Conservation (phyloP, 2,888 invertebrate genomes). For the Halocaridina rubra region DNA sequence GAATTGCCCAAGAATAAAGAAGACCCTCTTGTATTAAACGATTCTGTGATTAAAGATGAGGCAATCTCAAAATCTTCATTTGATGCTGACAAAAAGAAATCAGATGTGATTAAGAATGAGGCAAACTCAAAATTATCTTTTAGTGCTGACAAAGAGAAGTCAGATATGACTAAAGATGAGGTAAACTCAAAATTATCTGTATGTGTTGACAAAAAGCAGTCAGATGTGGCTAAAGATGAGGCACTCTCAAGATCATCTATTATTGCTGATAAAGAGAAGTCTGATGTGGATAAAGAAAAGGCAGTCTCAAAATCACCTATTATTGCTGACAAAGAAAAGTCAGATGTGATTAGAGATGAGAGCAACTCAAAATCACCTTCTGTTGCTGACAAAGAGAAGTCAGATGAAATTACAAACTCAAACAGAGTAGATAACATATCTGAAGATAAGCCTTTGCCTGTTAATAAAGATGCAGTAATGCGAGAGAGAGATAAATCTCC, state of each 20-base stretch:
- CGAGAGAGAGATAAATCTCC: conserved; percentile 7
- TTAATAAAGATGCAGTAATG: conserved; percentile 9
- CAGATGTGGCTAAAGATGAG: not conserved
- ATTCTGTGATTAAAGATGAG: no score
- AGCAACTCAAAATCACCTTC: not conserved
- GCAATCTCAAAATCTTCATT: no score
- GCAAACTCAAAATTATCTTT: not conserved
- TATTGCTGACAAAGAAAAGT: not conserved
- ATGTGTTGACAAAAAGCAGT: not conserved
- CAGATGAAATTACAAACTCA: conserved; percentile 3
- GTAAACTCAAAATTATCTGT: not conserved
- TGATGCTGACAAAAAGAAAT: conserved; percentile 9
- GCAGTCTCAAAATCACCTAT: not conserved
- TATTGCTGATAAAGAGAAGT: not conserved
- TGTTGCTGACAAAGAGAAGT: not conserved
- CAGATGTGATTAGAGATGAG: not conserved
- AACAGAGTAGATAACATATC: not conserved
- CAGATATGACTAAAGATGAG: not conserved
- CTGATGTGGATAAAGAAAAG: not conserved
- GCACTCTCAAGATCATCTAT: not conserved
- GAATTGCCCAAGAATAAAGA: not conserved
- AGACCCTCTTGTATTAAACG: no score
- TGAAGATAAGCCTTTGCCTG: conserved; percentile 26
- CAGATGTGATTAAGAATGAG: conserved; percentile 19
- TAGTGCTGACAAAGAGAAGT: not conserved